A percentile compares a stretch with the other conserved stretches of the same genome.
Evolutionary conservation across 1,140 invertebrate species (phyloP).

Genomic region (Zophobas morio): DNA sequence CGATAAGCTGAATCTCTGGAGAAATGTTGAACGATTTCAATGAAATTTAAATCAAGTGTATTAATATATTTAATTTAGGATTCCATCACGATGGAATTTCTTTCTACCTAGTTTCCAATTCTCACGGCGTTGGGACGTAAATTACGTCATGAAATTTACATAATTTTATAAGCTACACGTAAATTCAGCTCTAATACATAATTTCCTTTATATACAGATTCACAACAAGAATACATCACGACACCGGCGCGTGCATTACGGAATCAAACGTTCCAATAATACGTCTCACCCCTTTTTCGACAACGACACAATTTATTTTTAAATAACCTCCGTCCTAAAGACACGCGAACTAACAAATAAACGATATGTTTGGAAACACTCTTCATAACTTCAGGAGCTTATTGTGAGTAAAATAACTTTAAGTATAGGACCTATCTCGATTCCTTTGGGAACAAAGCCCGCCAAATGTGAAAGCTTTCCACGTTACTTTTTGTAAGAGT

Average conservation of each 20-base stretch:
- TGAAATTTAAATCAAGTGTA: constrained; percentile 21
- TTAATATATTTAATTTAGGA: constrained; percentile 24
- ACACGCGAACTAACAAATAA: constrained; percentile 34
- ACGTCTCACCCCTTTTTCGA: neutral
- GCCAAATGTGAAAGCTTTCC: constrained; percentile 15
- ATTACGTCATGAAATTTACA: constrained; percentile 14
- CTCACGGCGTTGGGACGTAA: constrained; percentile 6
- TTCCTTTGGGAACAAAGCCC: constrained; percentile 24
- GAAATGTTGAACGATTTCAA: constrained; percentile 9
- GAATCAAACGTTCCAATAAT: too few relatives aligned
- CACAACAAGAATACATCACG: too few relatives aligned
- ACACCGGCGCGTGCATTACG: too few relatives aligned
- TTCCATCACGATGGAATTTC: constrained; percentile 26
- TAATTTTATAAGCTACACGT: constrained; percentile 13
- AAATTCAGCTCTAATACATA: neutral
- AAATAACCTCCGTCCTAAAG: neutral
- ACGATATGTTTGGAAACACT: constrained; percentile 33
- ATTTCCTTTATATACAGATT: too few relatives aligned
- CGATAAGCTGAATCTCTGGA: neutral
- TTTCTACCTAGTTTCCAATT: constrained; percentile 21
- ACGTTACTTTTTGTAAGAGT: constrained; percentile 1
- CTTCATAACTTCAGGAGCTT: constrained; percentile 28
- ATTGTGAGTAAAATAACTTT: constrained; percentile 43
- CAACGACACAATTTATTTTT: neutral
- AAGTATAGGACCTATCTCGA: constrained; percentile 34